These are phyloP conservation scores for Coronaproctus castanopsis DNA, from an alignment of 2,888 invertebrate species.

Conservation along the genomic window DNA sequence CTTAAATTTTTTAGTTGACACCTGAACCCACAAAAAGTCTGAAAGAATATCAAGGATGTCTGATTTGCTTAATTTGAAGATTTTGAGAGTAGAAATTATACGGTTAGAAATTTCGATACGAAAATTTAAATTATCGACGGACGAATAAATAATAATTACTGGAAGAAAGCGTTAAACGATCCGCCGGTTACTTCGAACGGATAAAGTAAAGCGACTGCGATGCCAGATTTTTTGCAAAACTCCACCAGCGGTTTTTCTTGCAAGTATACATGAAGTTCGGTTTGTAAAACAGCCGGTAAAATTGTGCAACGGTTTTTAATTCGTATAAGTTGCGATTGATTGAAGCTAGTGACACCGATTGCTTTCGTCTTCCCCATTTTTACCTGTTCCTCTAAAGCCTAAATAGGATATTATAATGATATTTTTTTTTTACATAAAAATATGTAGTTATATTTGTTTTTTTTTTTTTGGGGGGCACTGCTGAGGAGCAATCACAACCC, in stretches of 20 bases:
- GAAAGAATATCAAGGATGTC: too few species aligned
- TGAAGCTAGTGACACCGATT: conserved; percentile 73
- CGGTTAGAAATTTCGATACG: too few species aligned
- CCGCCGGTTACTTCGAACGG: conserved; percentile 57
- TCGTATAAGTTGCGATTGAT: conserved; percentile 44
- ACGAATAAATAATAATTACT: background rate
- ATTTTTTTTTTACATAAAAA: too few species aligned
- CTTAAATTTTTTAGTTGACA: too few species aligned
- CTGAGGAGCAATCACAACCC: too few species aligned
- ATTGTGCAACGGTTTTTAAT: conserved; percentile 38
- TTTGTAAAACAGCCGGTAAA: conserved; percentile 39
- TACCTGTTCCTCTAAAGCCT: conserved; percentile 45
- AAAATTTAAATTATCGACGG: too few species aligned
- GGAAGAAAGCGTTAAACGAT: background rate
- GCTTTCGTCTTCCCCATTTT: conserved; percentile 45
- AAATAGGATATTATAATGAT: too few species aligned
- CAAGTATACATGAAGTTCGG: conserved; percentile 30
- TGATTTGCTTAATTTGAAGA: too few species aligned
- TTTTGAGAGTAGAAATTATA: too few species aligned
- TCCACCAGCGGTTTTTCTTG: conserved; percentile 28
- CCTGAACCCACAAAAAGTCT: too few species aligned
- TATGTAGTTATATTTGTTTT: too few species aligned
- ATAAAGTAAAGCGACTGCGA: conserved; percentile 55
- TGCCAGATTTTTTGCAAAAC: conserved; percentile 32
- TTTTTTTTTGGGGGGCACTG: too few species aligned